Evolutionary conservation across 2,113 vertebrate genomes (phyloP), one percentile per base, ranked within the genome.

Genomic region (Anguilla japonica): DNA sequence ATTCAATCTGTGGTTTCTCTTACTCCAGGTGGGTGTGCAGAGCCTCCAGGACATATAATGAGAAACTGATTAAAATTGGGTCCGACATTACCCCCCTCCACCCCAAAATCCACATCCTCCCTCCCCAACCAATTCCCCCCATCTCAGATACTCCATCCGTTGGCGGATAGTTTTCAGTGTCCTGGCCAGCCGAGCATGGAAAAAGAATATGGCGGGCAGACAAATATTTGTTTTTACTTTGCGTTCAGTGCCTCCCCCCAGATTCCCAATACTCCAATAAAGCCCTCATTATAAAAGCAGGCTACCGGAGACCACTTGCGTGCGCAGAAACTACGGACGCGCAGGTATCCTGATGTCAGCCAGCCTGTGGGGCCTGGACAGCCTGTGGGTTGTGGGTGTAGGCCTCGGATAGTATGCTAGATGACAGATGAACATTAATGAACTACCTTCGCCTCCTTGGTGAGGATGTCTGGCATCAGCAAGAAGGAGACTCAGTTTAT

Each of bases 211-310:
- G 83, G 83, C 87, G 84, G 87, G 82, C 79, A 67, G 88, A 89
- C 89, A 94, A 94, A 93, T 93, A 91, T 94, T 94, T 93, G 90
- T 92, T 91, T 93, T 93, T 87, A 91, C 89, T 92, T 92, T 89
- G 90, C 87, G 86, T 75, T 87, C 84, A 4, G 15, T 41, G 20
- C 86, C 81, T 88, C 89, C 80, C 82, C 86, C 71, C 84, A 53
- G 78, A 11, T 88, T 87, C n/a, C 71, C 87, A 53, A 88, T 81
- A 67, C 87, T 89, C 56, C 89, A 82, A 86, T 86, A 87, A 11
- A 56, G 34, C 39, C 40, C 80, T 88, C 84, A 85, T 89, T 85
- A 63, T 78, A 87, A 87, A 91, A 91, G 43, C 88, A 83, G 90
- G 83, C 81, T 39, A 67, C 56, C 60, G 81, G 81, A 67, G 80